These are phyloP conservation scores for Dynastes tityus DNA, from an alignment of 2,888 invertebrate genomes.

Conservation along the genomic window DNA sequence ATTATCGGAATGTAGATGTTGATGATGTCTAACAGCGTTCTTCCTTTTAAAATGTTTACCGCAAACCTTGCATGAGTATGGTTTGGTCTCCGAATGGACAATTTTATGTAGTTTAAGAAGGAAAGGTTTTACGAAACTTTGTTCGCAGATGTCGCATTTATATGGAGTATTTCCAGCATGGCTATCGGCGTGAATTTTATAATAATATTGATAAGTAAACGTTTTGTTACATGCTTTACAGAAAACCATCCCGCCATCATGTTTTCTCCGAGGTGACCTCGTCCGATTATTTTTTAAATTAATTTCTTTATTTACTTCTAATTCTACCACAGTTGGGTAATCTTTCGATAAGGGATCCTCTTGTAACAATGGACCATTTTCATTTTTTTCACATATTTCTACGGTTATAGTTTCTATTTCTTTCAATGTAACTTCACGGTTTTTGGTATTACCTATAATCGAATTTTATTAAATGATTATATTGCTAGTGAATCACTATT, in stretches of 20 bases:
- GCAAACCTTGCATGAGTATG: too few relatives aligned
- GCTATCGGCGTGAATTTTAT: neutral
- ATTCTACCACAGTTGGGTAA: too few relatives aligned
- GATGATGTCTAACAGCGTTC: neutral
- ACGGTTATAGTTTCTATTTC: neutral
- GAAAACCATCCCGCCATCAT: neutral
- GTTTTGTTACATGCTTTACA: conserved; percentile 16
- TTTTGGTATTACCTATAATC: too few relatives aligned
- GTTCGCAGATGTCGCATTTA: neutral
- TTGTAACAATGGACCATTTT: too few relatives aligned
- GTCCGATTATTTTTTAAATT: too few relatives aligned
- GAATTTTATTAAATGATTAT: too few relatives aligned
- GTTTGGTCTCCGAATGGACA: neutral
- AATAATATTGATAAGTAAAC: conserved; percentile 18
- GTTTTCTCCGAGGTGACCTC: neutral
- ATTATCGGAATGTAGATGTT: neutral
- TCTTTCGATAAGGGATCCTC: too few relatives aligned
- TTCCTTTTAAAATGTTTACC: neutral
- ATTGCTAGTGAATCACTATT: too few relatives aligned
- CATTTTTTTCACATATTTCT: neutral
- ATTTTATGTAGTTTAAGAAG: conserved; percentile 6
- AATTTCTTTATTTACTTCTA: too few relatives aligned
- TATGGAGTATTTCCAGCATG: neutral
- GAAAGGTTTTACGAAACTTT: conserved; percentile 7
- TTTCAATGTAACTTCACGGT: neutral